Evolutionary conservation across 2,113 vertebrate genomes (phyloP).

Genomic region (Opisthocomus hoazin): DNA sequence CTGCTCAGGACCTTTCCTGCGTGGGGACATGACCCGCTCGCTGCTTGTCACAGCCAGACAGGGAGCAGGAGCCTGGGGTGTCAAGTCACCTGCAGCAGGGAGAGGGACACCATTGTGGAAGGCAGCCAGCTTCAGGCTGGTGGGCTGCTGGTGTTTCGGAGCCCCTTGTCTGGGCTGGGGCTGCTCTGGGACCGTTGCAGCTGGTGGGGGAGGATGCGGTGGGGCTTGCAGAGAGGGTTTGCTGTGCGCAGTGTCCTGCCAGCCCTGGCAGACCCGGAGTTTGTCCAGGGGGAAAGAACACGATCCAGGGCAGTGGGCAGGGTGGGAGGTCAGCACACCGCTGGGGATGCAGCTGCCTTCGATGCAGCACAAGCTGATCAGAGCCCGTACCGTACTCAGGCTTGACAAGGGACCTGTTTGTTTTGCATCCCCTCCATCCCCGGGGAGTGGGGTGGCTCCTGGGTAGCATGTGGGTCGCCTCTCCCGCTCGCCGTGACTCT

Average conservation of each 20-base stretch:
- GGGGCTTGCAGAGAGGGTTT: background rate
- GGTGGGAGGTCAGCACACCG: background rate
- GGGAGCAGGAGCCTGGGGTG: background rate
- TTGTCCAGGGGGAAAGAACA: accelerated
- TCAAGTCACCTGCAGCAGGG: background rate
- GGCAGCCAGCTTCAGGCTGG: accelerated
- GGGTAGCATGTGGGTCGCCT: background rate
- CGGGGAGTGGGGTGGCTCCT: accelerated
- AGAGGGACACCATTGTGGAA: background rate
- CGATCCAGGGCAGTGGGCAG: background rate
- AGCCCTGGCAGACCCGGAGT: accelerated
- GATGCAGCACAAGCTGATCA: accelerated
- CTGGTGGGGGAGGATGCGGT: background rate
- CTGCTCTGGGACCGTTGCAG: background rate
- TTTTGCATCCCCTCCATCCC: background rate
- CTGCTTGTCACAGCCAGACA: background rate
- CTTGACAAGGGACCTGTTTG: background rate
- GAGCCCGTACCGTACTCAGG: accelerated
- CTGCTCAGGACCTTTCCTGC: background rate
- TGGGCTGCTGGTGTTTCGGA: background rate
- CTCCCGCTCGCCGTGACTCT: accelerated
- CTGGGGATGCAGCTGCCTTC: background rate
- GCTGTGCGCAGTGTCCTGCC: background rate
- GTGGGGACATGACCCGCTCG: accelerated
- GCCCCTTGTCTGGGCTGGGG: background rate